Conservation (phyloP, 2,113 vertebrate genomes). For the Zapornia atra region DNA sequence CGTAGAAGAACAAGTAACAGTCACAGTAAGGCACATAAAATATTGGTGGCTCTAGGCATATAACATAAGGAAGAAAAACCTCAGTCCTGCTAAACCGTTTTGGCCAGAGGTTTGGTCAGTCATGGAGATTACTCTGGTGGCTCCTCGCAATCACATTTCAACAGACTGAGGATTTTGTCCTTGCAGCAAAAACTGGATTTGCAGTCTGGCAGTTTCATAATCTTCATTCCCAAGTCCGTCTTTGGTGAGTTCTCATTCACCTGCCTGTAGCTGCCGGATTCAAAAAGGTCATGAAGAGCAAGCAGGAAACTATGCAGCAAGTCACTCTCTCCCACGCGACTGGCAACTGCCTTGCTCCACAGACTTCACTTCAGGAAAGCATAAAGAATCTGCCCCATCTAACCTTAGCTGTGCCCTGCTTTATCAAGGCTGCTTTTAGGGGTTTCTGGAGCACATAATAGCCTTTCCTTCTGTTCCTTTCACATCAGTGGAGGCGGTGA, state of each 20-base stretch:
- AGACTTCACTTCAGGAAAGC: not conserved
- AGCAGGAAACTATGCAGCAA: not conserved
- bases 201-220: not conserved
- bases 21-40: not conserved
- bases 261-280: not conserved
- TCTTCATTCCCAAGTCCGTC: not conserved
- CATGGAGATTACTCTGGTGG: not conserved
- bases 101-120: not conserved
- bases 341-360: not conserved
- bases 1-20: not conserved
- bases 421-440: not conserved
- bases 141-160: not conserved
- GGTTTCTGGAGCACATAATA: accelerated
- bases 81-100: not conserved
- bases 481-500: not conserved
- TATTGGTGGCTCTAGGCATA: not conserved
- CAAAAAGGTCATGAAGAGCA: not conserved
- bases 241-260: not conserved
- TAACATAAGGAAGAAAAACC: not conserved
- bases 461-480: not conserved
- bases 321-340: not conserved
- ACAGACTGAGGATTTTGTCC: not conserved
- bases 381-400: not conserved
- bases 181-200: not conserved
- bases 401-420: not conserved